Evolutionary conservation across 1,140 invertebrate genomes (phyloP).

Genomic region (Ceratina australensis): DNA sequence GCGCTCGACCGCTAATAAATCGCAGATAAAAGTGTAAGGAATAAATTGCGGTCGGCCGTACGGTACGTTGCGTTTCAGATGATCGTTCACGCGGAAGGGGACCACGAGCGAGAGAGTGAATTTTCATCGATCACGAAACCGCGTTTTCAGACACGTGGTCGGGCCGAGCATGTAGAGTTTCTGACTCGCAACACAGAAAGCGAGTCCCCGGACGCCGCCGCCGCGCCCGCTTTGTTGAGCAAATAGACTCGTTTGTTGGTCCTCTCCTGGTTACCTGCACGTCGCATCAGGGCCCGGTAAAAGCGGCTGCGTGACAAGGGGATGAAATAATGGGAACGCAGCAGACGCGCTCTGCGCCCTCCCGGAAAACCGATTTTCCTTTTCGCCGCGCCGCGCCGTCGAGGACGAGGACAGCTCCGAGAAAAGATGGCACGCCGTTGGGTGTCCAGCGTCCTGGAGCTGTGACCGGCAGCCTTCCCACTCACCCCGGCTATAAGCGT

Average conservation of each 20-base stretch:
- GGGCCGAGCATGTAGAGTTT: background rate
- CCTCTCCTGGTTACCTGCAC: conserved; percentile 49
- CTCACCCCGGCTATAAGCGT: background rate
- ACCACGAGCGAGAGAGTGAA: background rate
- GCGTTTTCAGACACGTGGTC: conserved; percentile 18
- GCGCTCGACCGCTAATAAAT: background rate
- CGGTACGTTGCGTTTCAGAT: background rate
- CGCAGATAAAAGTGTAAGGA: background rate
- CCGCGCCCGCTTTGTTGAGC: conserved; percentile 57
- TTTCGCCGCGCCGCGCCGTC: conserved; percentile 16
- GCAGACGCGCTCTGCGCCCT: background rate
- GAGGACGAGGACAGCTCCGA: background rate
- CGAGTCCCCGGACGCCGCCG: background rate
- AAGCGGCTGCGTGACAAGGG: conserved; percentile 27
- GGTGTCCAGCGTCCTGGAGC: conserved; percentile 12
- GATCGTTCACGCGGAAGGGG: background rate
- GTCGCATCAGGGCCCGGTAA: background rate
- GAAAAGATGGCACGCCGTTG: conserved; percentile 9
- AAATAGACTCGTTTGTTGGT: conserved; percentile 69
- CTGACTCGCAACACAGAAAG: background rate
- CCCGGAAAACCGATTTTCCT: conserved; percentile 38
- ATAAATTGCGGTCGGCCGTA: background rate
- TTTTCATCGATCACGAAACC: background rate
- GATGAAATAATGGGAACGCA: conserved; percentile 41
- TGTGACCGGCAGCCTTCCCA: background rate